phyloP scores from a whole-genome alignment of 1,140 invertebrate genomes.

The Stegodyphus mimosarum region DNA sequence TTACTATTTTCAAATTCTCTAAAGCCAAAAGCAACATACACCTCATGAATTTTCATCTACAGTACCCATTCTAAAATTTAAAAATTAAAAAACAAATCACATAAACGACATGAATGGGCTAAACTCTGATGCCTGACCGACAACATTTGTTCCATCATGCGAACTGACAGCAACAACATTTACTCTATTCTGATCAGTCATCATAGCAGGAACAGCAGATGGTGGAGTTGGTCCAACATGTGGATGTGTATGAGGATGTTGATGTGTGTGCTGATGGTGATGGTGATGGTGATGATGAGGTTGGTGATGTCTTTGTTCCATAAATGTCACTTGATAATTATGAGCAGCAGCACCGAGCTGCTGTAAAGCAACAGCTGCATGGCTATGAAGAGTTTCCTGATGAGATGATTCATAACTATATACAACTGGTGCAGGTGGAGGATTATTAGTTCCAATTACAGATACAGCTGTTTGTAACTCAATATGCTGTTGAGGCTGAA shows the following conservation, averaged over 20 bases:
- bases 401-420: conserved; percentile 58
- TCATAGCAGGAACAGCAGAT: conserved; percentile 59
- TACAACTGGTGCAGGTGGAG: conserved; percentile 35
- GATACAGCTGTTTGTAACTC: conserved; percentile 50
- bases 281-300: conserved; percentile 52
- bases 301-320: conserved; percentile 55
- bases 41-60: too few species aligned
- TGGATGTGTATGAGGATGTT: conserved; percentile 48
- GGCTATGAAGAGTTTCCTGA: conserved; percentile 52
- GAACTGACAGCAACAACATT: conserved; percentile 50
- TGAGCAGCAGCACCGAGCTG: conserved; percentile 55
- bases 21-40: too few species aligned
- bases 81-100: conserved; percentile 12
- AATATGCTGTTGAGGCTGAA: conserved; percentile 44
- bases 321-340: conserved; percentile 58
- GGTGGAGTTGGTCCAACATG: conserved; percentile 60
- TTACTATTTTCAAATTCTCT: too few species aligned
- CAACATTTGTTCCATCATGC: conserved; percentile 56
- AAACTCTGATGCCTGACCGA: conserved; percentile 52
- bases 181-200: conserved; percentile 57
- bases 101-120: conserved; percentile 59
- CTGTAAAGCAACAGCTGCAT: conserved; percentile 53
- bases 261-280: conserved; percentile 30
- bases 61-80: too few species aligned
- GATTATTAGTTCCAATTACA: conserved; percentile 45